These are phyloP conservation scores for Pleuronectes platessa DNA, from an alignment of 2,113 vertebrate species.

Conservation along the genomic window DNA sequence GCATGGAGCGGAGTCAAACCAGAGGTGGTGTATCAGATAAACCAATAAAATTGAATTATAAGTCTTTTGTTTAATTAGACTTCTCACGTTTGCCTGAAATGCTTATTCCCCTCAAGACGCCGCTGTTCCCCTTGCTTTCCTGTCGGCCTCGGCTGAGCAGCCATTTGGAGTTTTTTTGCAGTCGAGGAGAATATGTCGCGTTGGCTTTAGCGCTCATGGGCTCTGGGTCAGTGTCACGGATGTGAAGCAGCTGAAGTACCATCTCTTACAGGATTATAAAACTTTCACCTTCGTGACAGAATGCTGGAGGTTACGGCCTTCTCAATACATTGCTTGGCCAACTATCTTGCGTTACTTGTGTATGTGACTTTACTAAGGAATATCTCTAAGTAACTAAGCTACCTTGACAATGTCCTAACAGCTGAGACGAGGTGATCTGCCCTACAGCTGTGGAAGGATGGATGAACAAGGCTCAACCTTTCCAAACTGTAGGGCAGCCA, in stretches of 20 bases:
- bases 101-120: slow-evolving; percentile 77
- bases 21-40: slow-evolving; percentile 42
- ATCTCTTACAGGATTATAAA: slow-evolving; percentile 49
- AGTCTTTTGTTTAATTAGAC: slow-evolving; percentile 70
- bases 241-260: slow-evolving; percentile 48
- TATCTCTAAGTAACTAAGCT: slow-evolving; percentile 21
- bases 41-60: slow-evolving; percentile 45
- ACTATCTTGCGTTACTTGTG: slow-evolving; percentile 7
- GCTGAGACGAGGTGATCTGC: slow-evolving; percentile 46
- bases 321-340: slow-evolving; percentile 13
- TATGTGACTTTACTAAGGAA: slow-evolving; percentile 1
- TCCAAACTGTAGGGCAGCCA: slow-evolving; percentile 72
- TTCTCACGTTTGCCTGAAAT: slow-evolving; percentile 77
- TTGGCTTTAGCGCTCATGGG: slow-evolving; percentile 39
- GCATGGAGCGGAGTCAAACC: slow-evolving; percentile 37
- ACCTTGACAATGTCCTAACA: not conserved
- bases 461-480: slow-evolving; percentile 67
- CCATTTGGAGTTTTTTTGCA: slow-evolving; percentile 42
- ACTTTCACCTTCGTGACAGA: slow-evolving; percentile 28
- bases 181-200: slow-evolving; percentile 41
- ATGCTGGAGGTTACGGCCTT: not conserved
- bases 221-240: slow-evolving; percentile 40
- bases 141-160: slow-evolving; percentile 53
- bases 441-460: slow-evolving; percentile 71
- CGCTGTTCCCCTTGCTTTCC: slow-evolving; percentile 75